Evolutionary conservation across 2,113 vertebrate genomes (phyloP).

Genomic region (Phocoena phocoena): DNA sequence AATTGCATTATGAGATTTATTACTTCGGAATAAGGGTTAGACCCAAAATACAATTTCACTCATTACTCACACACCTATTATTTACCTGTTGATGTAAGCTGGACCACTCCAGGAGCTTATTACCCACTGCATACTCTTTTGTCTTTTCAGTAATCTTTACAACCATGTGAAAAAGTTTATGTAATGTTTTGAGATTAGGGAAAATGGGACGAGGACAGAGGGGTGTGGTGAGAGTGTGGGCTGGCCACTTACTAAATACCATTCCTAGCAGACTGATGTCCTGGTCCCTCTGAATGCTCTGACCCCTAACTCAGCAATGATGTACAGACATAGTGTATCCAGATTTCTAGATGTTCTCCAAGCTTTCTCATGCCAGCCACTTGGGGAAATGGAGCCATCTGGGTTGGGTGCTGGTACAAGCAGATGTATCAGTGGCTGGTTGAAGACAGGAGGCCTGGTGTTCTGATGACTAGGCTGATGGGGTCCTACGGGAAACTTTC

Average conservation of each 20-base stretch:
- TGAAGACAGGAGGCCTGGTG: neutral
- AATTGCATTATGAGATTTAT: neutral
- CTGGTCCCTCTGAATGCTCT: neutral
- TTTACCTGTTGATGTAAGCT: neutral
- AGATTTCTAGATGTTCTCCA: neutral
- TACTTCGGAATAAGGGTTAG: neutral
- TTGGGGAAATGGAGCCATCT: neutral
- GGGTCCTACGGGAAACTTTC: neutral
- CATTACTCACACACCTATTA: neutral
- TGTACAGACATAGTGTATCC: accelerated
- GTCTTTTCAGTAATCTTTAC: neutral
- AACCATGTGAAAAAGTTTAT: neutral
- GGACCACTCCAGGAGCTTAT: neutral
- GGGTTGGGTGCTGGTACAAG: neutral
- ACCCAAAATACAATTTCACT: neutral
- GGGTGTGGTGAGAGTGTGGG: neutral
- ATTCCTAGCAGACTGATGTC: neutral
- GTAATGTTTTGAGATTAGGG: neutral
- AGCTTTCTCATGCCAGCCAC: neutral
- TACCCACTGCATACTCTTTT: neutral
- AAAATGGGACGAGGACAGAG: neutral
- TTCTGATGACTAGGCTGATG: neutral
- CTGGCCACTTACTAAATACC: neutral
- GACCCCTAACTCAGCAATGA: neutral
- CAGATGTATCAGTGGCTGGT: neutral